Evolutionary conservation across 2,797 vertebrate species (phyloP).

Genomic region (Acanthurus leucopareius): DNA sequence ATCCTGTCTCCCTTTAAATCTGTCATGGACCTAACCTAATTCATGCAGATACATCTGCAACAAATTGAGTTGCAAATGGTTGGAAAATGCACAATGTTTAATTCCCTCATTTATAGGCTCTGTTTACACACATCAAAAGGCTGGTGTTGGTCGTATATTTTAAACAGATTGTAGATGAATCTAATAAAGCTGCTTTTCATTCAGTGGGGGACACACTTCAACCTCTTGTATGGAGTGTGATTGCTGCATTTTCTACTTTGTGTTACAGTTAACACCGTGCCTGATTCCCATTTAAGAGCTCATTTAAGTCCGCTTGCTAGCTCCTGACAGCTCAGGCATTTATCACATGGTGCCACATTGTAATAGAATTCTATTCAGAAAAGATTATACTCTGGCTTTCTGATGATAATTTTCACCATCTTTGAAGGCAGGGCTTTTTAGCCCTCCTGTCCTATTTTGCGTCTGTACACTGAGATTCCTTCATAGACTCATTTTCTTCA

Average conservation of each 20-base stretch:
- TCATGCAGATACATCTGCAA: slow-evolving; percentile 13
- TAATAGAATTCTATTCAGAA: slow-evolving; percentile 83
- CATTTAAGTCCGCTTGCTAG: slow-evolving; percentile 75
- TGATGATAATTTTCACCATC: slow-evolving; percentile 82
- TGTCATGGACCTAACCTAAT: slow-evolving; percentile 18
- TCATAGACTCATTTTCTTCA: slow-evolving; percentile 45
- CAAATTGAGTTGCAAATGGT: slow-evolving; percentile 13
- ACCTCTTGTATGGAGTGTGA: slow-evolving; percentile 49
- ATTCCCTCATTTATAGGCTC: neutral
- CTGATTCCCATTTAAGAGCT: slow-evolving; percentile 77
- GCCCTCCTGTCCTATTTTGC: slow-evolving; percentile 28
- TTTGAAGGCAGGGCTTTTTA: slow-evolving; percentile 64
- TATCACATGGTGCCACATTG: slow-evolving; percentile 80
- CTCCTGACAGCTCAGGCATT: slow-evolving; percentile 77
- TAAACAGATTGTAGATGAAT: slow-evolving; percentile 51
- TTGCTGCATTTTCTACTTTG: slow-evolving; percentile 63
- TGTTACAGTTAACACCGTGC: slow-evolving; percentile 68
- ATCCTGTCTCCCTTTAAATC: slow-evolving; percentile 6
- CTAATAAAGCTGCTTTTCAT: slow-evolving; percentile 66
- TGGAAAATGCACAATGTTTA: slow-evolving; percentile 24
- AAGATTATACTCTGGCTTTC: slow-evolving; percentile 82
- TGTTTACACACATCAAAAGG: slow-evolving; percentile 43
- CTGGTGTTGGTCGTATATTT: slow-evolving; percentile 37
- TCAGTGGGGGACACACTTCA: slow-evolving; percentile 47
- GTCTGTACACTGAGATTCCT: slow-evolving; percentile 59